phyloP scores from a whole-genome alignment of 2,797 vertebrate species.

The Acanthiza pusilla region DNA sequence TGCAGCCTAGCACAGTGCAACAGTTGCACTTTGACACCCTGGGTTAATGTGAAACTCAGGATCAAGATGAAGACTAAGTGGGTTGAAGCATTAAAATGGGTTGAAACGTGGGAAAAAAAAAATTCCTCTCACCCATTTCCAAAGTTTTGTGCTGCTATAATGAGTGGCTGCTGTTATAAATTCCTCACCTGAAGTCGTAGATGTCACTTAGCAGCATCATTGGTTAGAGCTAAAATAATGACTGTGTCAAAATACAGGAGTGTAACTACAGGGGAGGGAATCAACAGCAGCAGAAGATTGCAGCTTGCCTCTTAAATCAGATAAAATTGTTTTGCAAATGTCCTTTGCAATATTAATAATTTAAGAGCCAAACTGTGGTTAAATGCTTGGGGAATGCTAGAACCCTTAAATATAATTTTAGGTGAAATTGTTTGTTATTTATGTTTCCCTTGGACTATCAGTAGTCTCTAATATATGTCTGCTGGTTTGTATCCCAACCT shows the following conservation, averaged over 20 bases:
- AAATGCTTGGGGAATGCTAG: not conserved
- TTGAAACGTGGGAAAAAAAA: not conserved
- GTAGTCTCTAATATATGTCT: not conserved
- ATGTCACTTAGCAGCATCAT: not conserved
- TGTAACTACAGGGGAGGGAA: not conserved
- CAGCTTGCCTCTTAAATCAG: not conserved
- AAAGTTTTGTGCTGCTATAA: not conserved
- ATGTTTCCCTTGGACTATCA: not conserved
- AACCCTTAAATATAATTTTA: not conserved
- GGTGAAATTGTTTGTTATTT: not conserved
- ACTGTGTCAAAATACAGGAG: not conserved
- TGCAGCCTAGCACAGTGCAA: not conserved
- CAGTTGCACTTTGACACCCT: accelerated
- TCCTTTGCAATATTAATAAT: conserved; percentile 6
- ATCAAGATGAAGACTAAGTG: not conserved
- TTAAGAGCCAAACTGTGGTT: not conserved
- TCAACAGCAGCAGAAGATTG: not conserved
- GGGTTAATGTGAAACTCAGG: not conserved
- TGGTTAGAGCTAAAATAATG: not conserved
- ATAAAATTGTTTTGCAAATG: not conserved
- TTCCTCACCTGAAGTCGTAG: not conserved
- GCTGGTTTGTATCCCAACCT: not conserved
- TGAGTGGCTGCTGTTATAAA: not conserved
- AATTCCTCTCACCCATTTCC: not conserved
- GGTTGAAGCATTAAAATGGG: not conserved